Evolutionary conservation across 2,113 vertebrate species (phyloP).

Genomic region (Sterna hirundo): DNA sequence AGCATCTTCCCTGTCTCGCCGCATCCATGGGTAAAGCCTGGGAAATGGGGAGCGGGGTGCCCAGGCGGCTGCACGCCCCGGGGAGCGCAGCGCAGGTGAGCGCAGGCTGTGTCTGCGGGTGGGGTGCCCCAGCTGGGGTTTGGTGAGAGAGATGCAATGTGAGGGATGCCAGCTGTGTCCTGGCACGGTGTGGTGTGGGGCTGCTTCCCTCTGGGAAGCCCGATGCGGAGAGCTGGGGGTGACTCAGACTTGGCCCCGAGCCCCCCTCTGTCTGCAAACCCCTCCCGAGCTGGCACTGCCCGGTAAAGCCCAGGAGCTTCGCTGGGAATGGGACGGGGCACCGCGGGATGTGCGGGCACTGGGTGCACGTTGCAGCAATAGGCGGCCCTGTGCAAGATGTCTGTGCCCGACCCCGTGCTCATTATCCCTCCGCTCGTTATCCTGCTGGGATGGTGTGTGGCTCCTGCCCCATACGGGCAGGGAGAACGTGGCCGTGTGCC

Average conservation of each 20-base stretch:
- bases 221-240: neutral
- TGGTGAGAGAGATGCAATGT: too few relatives aligned
- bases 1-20: fast-evolving
- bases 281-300: neutral
- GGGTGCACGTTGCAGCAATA: neutral
- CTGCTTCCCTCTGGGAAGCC: neutral
- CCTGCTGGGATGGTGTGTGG: fast-evolving
- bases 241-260: neutral
- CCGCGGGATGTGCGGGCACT: fast-evolving
- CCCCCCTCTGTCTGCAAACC: neutral
- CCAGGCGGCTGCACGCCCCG: fast-evolving
- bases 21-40: neutral
- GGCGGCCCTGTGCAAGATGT: neutral
- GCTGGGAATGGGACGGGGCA: fast-evolving
- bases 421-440: neutral
- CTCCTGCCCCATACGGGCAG: fast-evolving
- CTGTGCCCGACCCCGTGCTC: fast-evolving
- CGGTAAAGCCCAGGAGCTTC: fast-evolving
- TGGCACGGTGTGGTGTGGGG: neutral
- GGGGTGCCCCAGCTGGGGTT: neutral
- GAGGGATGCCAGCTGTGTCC: neutral
- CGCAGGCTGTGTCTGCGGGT: neutral
- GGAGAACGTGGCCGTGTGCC: fast-evolving
- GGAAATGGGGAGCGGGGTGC: neutral
- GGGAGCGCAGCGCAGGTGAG: fast-evolving